Percentiles rank a stretch among this genome's conserved stretches.
Conservation (phyloP, 2,797 vertebrate genomes). For the Myiotriccus ornatus region DNA sequence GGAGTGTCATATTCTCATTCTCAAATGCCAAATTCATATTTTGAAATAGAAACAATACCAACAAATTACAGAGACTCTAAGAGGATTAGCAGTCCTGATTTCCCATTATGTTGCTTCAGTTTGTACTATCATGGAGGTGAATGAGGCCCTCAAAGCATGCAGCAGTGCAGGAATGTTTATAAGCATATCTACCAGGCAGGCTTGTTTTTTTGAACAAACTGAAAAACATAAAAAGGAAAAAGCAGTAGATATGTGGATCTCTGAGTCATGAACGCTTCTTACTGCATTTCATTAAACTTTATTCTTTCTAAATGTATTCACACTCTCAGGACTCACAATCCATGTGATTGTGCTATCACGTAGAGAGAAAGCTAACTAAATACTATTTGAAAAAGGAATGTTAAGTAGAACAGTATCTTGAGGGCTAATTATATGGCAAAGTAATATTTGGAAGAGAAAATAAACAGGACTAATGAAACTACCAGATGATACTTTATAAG, state of each 20-base stretch:
- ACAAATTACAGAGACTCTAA: neutral
- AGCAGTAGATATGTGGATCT: neutral
- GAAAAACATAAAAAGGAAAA: neutral
- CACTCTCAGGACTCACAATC: constrained; percentile 18
- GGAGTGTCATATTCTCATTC: neutral
- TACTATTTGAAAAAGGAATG: neutral
- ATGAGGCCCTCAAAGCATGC: neutral
- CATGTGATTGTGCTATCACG: constrained; percentile 24
- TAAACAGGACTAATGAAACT: constrained; percentile 4
- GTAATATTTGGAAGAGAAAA: constrained; percentile 10
- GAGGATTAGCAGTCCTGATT: neutral
- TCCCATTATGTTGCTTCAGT: neutral
- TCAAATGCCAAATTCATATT: neutral
- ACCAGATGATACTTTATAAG: neutral
- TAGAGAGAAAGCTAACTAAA: constrained; percentile 15
- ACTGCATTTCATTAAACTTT: constrained; percentile 44
- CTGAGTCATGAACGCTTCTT: constrained; percentile 5
- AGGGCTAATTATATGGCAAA: constrained; percentile 6
- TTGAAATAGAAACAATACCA: constrained; percentile 10
- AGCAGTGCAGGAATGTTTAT: neutral
- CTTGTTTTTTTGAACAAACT: neutral
- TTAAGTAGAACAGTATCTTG: neutral
- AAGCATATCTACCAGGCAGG: neutral
- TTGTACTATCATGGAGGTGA: neutral
- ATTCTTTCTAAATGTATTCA: constrained; percentile 45